These are phyloP conservation scores for Prunella fulvescens DNA, from an alignment of 2,113 vertebrate genomes.

Conservation along the genomic window DNA sequence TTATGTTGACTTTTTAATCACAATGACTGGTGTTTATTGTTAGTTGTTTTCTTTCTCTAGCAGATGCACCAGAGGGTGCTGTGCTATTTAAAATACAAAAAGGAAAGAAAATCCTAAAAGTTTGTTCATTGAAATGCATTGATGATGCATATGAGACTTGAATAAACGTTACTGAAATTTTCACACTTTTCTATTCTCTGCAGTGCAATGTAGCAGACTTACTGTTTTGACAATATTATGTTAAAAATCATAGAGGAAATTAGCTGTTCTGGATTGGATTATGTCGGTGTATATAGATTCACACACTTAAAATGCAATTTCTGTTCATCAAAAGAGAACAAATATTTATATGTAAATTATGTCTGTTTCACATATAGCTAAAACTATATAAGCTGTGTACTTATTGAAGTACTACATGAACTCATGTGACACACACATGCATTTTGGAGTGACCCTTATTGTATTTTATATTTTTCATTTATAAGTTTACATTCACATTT, in stretches of 20 bases:
- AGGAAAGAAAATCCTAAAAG: not conserved
- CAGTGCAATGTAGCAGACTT: not conserved
- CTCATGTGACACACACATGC: not conserved
- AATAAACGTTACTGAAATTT: not conserved
- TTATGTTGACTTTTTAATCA: not conserved
- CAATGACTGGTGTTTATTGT: not conserved
- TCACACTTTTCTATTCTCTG: not conserved
- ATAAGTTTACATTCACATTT: not conserved
- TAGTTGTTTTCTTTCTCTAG: constrained; percentile 41
- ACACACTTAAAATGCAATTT: not conserved
- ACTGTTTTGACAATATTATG: not conserved
- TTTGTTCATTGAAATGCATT: not conserved
- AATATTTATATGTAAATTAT: not conserved
- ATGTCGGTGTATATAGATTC: not conserved
- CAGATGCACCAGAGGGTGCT: constrained; percentile 76
- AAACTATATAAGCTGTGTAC: not conserved
- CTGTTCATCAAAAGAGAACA: not conserved
- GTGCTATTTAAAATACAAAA: constrained; percentile 63
- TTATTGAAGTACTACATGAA: not conserved
- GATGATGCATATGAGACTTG: not conserved
- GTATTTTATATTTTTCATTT: not conserved
- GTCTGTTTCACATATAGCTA: not conserved
- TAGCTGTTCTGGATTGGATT: not conserved
- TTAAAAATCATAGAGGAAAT: not conserved
- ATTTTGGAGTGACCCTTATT: not conserved